Evolutionary conservation across 2,888 invertebrate species (phyloP).

Genomic region (Lithophane ornitopus): DNA sequence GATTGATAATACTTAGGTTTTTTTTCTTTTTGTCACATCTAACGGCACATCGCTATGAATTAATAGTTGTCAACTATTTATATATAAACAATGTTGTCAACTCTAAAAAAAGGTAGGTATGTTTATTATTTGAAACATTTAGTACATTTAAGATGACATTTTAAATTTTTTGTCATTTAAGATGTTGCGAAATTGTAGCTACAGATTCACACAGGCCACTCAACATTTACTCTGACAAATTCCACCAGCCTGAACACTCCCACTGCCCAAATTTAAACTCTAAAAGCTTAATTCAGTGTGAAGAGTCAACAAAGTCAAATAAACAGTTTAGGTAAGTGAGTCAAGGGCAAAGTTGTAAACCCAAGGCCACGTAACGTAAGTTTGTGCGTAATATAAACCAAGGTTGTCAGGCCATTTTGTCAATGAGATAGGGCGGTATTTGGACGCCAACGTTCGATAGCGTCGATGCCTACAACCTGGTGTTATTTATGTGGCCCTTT

Average conservation of each 20-base stretch:
- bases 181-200: not conserved
- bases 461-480: slow-evolving; percentile 50
- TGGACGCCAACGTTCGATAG: slow-evolving; percentile 58
- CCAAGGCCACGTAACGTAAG: slow-evolving; percentile 71
- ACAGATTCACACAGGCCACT: slow-evolving; percentile 21
- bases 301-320: slow-evolving; percentile 68
- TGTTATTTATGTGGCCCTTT: slow-evolving; percentile 64
- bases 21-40: not conserved
- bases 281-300: slow-evolving; percentile 59
- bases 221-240: not conserved
- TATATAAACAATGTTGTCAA: not conserved
- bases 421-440: slow-evolving; percentile 75
- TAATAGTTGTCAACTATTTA: not conserved
- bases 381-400: slow-evolving; percentile 76
- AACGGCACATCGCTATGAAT: not conserved
- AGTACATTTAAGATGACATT: too few relatives aligned
- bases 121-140: not conserved
- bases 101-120: too few relatives aligned
- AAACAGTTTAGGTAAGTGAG: slow-evolving; percentile 70
- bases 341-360: slow-evolving; percentile 72
- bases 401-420: slow-evolving; percentile 75
- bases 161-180: not conserved
- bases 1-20: not conserved
- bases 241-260: slow-evolving; percentile 23
- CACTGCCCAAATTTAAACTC: slow-evolving; percentile 58